phyloP scores from a whole-genome alignment of 2,888 invertebrate genomes.

The Electrophaes corylata region DNA sequence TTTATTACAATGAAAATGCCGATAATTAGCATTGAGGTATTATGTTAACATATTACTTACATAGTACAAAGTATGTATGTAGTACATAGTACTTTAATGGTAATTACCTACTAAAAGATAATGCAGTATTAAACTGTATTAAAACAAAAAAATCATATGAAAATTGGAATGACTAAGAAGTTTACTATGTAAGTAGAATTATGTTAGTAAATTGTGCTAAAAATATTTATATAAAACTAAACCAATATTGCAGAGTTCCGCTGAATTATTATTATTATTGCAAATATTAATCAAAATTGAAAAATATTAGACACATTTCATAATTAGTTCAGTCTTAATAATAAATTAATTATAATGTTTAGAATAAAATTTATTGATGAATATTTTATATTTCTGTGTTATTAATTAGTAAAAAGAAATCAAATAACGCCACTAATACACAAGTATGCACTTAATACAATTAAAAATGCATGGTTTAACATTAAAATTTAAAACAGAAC shows the following conservation, averaged over 20 bases:
- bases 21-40: too few species aligned
- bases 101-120: too few species aligned
- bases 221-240: conserved; percentile 36
- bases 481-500: neutral
- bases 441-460: neutral
- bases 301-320: conserved; percentile 41
- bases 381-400: neutral
- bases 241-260: conserved; percentile 30
- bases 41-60: too few species aligned
- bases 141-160: conserved; percentile 1
- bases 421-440: neutral
- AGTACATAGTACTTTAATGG: too few species aligned
- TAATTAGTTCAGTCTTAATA: conserved; percentile 75
- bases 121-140: neutral
- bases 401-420: neutral
- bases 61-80: too few species aligned
- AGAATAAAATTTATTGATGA: neutral
- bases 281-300: conserved; percentile 25
- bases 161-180: conserved; percentile 62
- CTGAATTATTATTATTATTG: conserved; percentile 9
- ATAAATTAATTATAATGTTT: conserved; percentile 57
- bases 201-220: conserved; percentile 50
- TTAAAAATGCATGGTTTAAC: neutral
- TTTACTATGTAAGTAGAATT: conserved; percentile 31
- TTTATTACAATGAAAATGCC: conserved; percentile 5